These are phyloP conservation scores for Drosophila pruinosa DNA, from an alignment of 1,140 invertebrate genomes.

Conservation along the genomic window DNA sequence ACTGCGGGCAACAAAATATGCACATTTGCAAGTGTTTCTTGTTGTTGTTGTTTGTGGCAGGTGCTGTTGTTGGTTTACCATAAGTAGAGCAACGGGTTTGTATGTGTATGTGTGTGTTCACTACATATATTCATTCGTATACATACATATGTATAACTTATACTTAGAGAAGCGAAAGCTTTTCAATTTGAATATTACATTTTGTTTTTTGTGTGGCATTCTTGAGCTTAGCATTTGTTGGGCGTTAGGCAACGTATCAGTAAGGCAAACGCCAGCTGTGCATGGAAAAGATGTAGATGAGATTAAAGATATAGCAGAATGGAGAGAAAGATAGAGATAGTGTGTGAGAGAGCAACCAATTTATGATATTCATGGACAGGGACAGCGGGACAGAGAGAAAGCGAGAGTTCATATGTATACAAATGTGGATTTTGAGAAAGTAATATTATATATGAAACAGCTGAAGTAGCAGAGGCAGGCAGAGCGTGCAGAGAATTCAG, in stretches of 20 bases:
- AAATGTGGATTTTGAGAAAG: background rate
- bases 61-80: conserved; percentile 38
- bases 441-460: background rate
- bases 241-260: conserved; percentile 74
- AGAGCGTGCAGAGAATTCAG: conserved; percentile 61
- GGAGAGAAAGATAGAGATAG: conserved; percentile 3
- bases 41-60: conserved; percentile 37
- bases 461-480: conserved; percentile 24
- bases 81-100: conserved; percentile 18
- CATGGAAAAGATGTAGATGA: conserved; percentile 57
- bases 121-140: conserved; percentile 45
- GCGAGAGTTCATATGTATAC: conserved; percentile 14
- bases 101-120: conserved; percentile 31
- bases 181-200: conserved; percentile 78
- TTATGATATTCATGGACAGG: conserved; percentile 14
- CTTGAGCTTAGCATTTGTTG: conserved; percentile 69
- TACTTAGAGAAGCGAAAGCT: conserved; percentile 49
- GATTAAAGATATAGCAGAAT: conserved; percentile 31
- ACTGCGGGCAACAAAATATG: conserved; percentile 35
- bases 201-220: conserved; percentile 55
- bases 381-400: conserved; percentile 5
- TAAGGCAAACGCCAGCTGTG: conserved; percentile 77
- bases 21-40: conserved; percentile 42
- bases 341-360: conserved; percentile 19
- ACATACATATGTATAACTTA: conserved; percentile 31